Base-by-base conservation (phyloP, 2,797 vertebrate species). In the Pipistrellus kuhlii region DNA sequence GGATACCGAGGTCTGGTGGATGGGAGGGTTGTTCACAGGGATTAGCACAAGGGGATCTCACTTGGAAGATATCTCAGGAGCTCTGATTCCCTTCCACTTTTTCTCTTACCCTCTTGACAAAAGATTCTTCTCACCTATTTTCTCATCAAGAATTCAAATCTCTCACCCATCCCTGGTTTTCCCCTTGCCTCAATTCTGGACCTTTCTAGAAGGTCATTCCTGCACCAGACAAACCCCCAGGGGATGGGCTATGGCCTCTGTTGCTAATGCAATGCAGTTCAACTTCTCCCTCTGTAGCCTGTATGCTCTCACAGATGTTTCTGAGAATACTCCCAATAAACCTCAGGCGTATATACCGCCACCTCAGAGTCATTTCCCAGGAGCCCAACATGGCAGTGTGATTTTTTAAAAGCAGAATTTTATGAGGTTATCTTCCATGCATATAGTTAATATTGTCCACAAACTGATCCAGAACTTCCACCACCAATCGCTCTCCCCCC, bases 11-110 rank as follows among this genome's bases (percentile, higher is more conserved):
- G 18, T 20, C 23, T 21, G 4, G 3, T 9, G 2, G 14, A 27
- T 6, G 20, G n/a, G 10, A 69, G 12, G 48, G 2, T 0, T 27
- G 8, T 13, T 55, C 20, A 23, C 3, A 55, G 57, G 15, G 14
- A 55, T 23, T 4, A 17, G 6, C 5, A 0, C 13, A 2, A 2
- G 35, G 21, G 23, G 4, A 17, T 5, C 13, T 23, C 27, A 13
- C 4, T 2, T 32, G 10, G 51, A 88, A 38, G 5, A 25, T 0
- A 13, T 2, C 21, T 20, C 38, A 27, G n/a, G 20, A 30, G 8
- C 13, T 30, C 32, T 23, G 23, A 21, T 80, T 64, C 68, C 5
- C 25, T 66, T 82, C 35, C 8, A 15, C 5, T 32, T 76, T 55
- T n/a, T 38, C 30, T 18, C 1, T 69, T 71, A 48, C 18, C 3